phyloP scores from a whole-genome alignment of 2,888 invertebrate species.

The Cheilosia urbana region DNA sequence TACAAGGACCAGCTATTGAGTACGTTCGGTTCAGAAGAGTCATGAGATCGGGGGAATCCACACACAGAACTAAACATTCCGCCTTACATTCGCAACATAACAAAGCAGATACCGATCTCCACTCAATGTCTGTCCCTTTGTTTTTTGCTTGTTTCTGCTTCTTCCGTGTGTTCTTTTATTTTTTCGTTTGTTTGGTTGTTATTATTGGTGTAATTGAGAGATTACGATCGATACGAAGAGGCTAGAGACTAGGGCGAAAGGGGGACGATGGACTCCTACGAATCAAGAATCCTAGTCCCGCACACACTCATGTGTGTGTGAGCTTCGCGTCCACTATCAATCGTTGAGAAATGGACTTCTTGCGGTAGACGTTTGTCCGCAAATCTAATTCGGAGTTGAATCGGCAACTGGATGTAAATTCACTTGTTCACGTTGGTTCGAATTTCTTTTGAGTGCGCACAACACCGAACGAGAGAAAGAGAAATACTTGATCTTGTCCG shows the following conservation, averaged over 20 bases:
- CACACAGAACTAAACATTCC: constrained; percentile 56
- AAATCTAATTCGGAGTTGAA: constrained; percentile 29
- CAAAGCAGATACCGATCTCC: constrained; percentile 74
- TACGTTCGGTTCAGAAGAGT: constrained; percentile 2
- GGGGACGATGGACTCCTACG: constrained; percentile 24
- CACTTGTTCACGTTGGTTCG: constrained; percentile 52
- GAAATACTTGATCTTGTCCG: constrained; percentile 28
- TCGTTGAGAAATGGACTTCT: constrained; percentile 52
- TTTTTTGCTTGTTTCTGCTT: constrained; percentile 23
- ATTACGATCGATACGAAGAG: constrained; percentile 65
- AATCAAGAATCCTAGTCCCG: constrained; percentile 29
- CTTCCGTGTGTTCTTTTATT: constrained; percentile 11
- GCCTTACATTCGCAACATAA: constrained; percentile 73
- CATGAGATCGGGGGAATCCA: constrained; percentile 37
- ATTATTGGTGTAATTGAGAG: constrained; percentile 75
- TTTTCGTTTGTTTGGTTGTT: constrained; percentile 52
- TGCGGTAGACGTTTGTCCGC: constrained; percentile 57
- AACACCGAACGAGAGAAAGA: constrained; percentile 16
- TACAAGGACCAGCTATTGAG: constrained; percentile 20
- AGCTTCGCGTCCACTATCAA: constrained; percentile 65
- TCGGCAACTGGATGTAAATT: constrained; percentile 58
- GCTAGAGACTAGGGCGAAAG: neutral
- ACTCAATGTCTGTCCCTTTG: constrained; percentile 73
- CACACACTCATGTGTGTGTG: constrained; percentile 14
- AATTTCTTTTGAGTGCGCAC: constrained; percentile 28